Base-by-base conservation (phyloP, 2,888 invertebrate species). In the Ormia ochracea region DNA sequence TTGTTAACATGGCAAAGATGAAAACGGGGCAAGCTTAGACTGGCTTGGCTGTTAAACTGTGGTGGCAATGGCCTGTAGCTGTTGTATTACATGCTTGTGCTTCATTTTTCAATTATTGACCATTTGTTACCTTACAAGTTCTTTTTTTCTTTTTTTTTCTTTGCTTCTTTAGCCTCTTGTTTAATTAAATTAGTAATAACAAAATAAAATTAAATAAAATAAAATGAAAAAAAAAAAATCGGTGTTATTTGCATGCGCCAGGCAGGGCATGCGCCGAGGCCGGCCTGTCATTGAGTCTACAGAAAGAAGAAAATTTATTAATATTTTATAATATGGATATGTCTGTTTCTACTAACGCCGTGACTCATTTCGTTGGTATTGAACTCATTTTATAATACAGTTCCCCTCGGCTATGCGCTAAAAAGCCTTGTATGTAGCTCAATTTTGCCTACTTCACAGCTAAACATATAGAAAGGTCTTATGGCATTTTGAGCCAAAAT, bases 171-270 rank as follows among this genome's bases (percentile, higher is more conserved):
- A 38, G 52, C 36, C 31, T 72, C 59, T 72, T 74, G 36, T 76
- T 72, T 73, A 76, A 76, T 80, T 80, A 43, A 80, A 76, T 76
- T 76, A 73, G 52, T 43, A 66, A 78, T n/a, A n/a, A n/a, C n/a
- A n/a, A n/a, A n/a, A n/a, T n/a, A n/a, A n/a, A n/a, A n/a, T n/a
- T n/a, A n/a, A n/a, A n/a, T n/a, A n/a, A n/a, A n/a, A n/a, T n/a
- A n/a, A 19, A 52, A 75, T 12, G 28, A 28, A 43, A 43, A 50
- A 43, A 19, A 63, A 36, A 23, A 21, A 41, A 23, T 56, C n/a
- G n/a, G n/a, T 14, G 31, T 38, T 33, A 36, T 38, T 48, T 28
- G 50, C 36, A 48, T 69, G 33, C 36, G 28, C 4, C 14, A 38
- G 28, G 41, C 14, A 21, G 41, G 61, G 41, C 33, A 28, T 28